Evolutionary conservation across 2,888 invertebrate genomes (phyloP).

Genomic region (Ferrisia virgata): DNA sequence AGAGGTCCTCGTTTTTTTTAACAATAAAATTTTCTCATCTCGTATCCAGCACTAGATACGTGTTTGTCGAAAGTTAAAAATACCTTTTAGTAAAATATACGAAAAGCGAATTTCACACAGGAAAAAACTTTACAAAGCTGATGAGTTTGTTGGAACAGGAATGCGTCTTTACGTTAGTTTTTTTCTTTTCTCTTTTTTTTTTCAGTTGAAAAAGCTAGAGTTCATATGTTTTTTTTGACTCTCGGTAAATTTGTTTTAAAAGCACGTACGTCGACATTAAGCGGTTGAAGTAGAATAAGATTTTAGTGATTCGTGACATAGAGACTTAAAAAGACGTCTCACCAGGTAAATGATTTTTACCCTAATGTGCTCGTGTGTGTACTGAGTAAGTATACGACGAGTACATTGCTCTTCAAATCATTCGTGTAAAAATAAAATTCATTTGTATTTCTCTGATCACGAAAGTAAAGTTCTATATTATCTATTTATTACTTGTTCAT

Average conservation of each 20-base stretch:
- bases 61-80: background rate
- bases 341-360: conserved; percentile 27
- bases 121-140: background rate
- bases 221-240: conserved; percentile 5
- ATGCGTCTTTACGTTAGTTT: background rate
- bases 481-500: background rate
- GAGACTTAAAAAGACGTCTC: background rate
- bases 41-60: background rate
- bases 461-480: background rate
- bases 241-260: conserved; percentile 1
- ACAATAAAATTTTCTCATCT: background rate
- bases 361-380: background rate
- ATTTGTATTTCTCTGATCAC: background rate
- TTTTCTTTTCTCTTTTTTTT: background rate
- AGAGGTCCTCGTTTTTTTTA: background rate
- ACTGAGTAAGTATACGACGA: no score
- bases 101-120: background rate
- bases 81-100: background rate
- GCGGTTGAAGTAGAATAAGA: conserved; percentile 23
- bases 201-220: background rate
- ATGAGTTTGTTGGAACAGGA: background rate
- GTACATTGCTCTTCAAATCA: background rate
- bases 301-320: conserved; percentile 20
- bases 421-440: background rate
- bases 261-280: conserved; percentile 26